Evolutionary conservation across 2,113 vertebrate genomes (phyloP).

Genomic region (Myocastor coypus): DNA sequence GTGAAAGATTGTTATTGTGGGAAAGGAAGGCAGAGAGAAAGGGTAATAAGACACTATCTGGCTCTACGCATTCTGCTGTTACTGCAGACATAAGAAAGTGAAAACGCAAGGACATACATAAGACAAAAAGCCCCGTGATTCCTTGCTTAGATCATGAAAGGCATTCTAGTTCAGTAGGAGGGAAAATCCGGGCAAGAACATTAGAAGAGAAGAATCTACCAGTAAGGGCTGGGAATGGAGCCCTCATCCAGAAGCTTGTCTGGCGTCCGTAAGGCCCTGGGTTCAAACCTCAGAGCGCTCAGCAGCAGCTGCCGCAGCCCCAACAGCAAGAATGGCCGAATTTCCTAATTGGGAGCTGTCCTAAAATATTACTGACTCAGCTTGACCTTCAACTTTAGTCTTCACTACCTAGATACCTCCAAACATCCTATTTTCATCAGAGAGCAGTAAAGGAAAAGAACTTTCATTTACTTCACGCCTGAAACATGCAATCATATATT

Average conservation of each 20-base stretch:
- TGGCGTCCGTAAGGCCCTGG: neutral
- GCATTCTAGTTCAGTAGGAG: neutral
- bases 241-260: neutral
- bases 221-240: neutral
- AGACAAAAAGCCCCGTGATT: slow-evolving; percentile 1
- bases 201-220: slow-evolving; percentile 30
- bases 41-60: slow-evolving; percentile 35
- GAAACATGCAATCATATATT: neutral
- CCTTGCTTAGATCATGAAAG: slow-evolving; percentile 17
- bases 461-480: neutral
- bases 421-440: neutral
- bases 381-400: slow-evolving; percentile 32
- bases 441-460: neutral
- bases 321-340: neutral
- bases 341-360: neutral
- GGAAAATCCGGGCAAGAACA: neutral
- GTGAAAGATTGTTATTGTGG: slow-evolving; percentile 58
- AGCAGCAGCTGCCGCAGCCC: no score
- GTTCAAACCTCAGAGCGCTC: neutral
- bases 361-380: neutral
- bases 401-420: neutral
- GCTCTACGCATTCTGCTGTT: slow-evolving; percentile 53
- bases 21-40: neutral
- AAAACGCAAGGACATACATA: slow-evolving; percentile 62
- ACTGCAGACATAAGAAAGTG: slow-evolving; percentile 37